Percentiles rank a stretch among this genome's conserved stretches.
Conservation (phyloP, 2,797 vertebrate genomes). For the Macropodus opercularis region DNA sequence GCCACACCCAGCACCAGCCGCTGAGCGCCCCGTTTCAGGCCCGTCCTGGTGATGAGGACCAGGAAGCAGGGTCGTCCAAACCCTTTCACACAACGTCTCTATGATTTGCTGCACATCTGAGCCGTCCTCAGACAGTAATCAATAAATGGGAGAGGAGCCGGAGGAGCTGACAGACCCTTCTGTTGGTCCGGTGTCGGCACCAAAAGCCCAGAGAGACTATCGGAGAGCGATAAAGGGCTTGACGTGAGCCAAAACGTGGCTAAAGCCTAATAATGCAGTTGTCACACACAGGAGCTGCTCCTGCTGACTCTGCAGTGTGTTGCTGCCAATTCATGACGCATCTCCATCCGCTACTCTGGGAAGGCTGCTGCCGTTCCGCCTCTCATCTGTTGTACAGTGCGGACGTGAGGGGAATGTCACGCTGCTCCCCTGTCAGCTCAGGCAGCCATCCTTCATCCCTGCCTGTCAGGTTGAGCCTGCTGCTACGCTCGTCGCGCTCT, state of each 20-base stretch:
- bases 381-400: constrained; percentile 8
- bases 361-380: constrained; percentile 1
- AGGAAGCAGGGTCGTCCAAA: not conserved
- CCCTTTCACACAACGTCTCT: not conserved
- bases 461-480: constrained; percentile 25
- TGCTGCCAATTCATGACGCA: constrained; percentile 23
- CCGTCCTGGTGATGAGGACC: not conserved
- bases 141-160: constrained; percentile 14
- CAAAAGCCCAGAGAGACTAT: not conserved
- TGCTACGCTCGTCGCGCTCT: not conserved
- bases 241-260: not conserved
- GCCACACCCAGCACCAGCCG: constrained; percentile 22
- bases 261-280: constrained; percentile 19
- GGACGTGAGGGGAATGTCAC: constrained; percentile 13
- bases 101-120: constrained; percentile 4
- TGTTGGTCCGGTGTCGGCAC: constrained; percentile 20
- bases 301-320: constrained; percentile 45
- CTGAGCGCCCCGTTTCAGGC: not conserved
- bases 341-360: constrained; percentile 19
- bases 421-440: constrained; percentile 14
- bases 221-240: constrained; percentile 2
- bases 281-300: constrained; percentile 11
- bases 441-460: constrained; percentile 34
- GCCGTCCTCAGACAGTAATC: constrained; percentile 29
- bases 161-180: constrained; percentile 4